Base-by-base conservation (phyloP, 1,140 invertebrate genomes). In the Drosophila azteca region DNA sequence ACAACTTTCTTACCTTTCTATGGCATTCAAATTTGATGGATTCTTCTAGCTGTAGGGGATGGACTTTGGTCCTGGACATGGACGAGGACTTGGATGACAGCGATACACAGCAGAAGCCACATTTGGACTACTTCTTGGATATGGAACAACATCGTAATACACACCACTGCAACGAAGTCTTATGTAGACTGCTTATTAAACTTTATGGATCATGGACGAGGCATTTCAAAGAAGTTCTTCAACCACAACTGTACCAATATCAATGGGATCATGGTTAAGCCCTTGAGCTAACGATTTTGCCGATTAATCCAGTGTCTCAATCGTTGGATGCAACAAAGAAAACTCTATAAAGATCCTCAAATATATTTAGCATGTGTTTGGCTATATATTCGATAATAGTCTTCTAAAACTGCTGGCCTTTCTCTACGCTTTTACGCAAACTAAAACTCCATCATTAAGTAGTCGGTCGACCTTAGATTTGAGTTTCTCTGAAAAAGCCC, bases 141-240 rank as follows among this genome's bases (percentile, higher is more conserved):
- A 24, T 85, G 81, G 81, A 87, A 85, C 29, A 46, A 82, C 13
- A 9, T 85, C 6, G 26, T 44, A 1, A 20, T 85, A 1, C 87
- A 61, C 15, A 87, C 82, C 0, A 51, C 73, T 1, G 63, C 61
- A 8, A 17, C 39, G 0, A 29, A 81, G 39, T 0, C 0, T 0
- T 87, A 87, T 26, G 82, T 77, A 8, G 39, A 46, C 0, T 43
- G 22, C 0, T 63, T 85, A 2, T n/a, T 81, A 5, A 68, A 87
- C n/a, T 65, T 13, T 11, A 24, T 85, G 41, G 81, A 85, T 6
- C 20, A 26, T 0, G 82, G 74, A 3, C 48, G 69, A 1, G 58
- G 64, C 0, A 64, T 84, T 0, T 35, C 84, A 8, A 8, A 11
- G 0, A 44, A 43, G 0, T 68, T 80, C 0, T 7, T 77, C 2